Base-by-base conservation (phyloP, 2,113 vertebrate genomes). In the Agapornis roseicollis region DNA sequence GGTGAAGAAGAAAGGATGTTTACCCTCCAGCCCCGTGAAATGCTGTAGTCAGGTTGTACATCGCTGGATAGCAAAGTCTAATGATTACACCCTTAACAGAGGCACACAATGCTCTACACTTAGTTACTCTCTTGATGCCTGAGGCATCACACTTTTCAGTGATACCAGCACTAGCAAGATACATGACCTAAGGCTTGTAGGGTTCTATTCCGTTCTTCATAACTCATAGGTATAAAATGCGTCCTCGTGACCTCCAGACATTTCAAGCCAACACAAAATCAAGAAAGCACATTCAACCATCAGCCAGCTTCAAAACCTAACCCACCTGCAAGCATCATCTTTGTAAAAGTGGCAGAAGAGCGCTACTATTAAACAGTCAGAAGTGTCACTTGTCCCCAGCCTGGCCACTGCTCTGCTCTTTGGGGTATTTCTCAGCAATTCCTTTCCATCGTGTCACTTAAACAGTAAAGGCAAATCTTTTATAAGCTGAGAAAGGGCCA, bases 401-500 rank as follows among this genome's bases (percentile, higher is more conserved):
- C 64, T 31, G 53, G 84, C 55, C 79, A 56, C 46, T 9, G 2
- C 77, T 86, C 49, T 12, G 10, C 58, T 85, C 93, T 96, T 91
- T 20, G 22, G 86, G 77, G 65, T 80, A 85, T 90, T 93, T 86
- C 69, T 70, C 76, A 63, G 53, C 9, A 9, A 89, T 91, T 80
- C 85, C 80, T 77, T 94, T 93, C 89, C 89, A 60, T 94, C 73
- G 6, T 93, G 90, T 94, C 95, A 80, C 58, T 96, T 90, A 50
- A 89, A 82, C 76, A 71, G 93, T 50, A 89, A 94, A 83, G 87
- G 55, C 24, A 49, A 78, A 95, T 84, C 92, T 89, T 97, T 96
- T 94, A 80, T 83, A 76, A 96, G 66, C 82, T 90, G 80, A 95
- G 94, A 96, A 97, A 96, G 90, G 93, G 88, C 84, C 17, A 17